Evolutionary conservation across 2,888 invertebrate species (phyloP), one percentile per base, ranked within the genome.

Genomic region (Drosophila bunnanda): DNA sequence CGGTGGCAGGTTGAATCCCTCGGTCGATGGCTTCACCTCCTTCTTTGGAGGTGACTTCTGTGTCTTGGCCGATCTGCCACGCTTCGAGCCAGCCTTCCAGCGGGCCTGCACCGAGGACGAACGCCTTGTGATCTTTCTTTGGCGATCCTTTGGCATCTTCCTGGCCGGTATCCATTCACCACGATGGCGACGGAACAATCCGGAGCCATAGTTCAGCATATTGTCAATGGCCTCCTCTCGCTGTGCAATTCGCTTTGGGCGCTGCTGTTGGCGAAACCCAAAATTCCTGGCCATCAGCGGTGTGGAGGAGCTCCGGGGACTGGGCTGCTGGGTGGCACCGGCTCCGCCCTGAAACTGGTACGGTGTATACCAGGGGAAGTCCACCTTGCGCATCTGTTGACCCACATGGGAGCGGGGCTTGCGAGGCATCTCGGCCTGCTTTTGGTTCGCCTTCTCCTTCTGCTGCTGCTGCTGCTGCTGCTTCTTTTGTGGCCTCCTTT

Each of bases 191-290:
- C 68, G 4, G 44, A 53, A 62, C 1, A 62, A 2, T 0, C 12
- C 79, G 41, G 17, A 86, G 12, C 48, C 64, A 15, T 64, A 20
- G 2, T 75, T 69, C 2, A 75, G 56, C 9, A 74, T 69, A 10
- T 77, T 68, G 34, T 82, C 82, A 39, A 82, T 81, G 7, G 76
- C 75, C 4, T 84, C 79, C 32, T 10, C 10, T 32, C 32, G 32
- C 2, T 30, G n/a, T n/a, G n/a, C n/a, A n/a, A n/a, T n/a, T n/a
- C n/a, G 9, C 10, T 30, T 30, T 30, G 2, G 30, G 9, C 30
- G 25, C 25, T 25, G 25, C n/a, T n/a, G n/a, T n/a, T 25, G 4
- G 25, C 30, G 8, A 30, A 9, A 30, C 10, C 2, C 10, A 10
- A 32, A 10, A 12, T 32, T 10, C 12, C 12, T 10, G 32, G 32